Base-by-base conservation (phyloP, 2,888 invertebrate species). In the Leptinotarsa peninsularis region DNA sequence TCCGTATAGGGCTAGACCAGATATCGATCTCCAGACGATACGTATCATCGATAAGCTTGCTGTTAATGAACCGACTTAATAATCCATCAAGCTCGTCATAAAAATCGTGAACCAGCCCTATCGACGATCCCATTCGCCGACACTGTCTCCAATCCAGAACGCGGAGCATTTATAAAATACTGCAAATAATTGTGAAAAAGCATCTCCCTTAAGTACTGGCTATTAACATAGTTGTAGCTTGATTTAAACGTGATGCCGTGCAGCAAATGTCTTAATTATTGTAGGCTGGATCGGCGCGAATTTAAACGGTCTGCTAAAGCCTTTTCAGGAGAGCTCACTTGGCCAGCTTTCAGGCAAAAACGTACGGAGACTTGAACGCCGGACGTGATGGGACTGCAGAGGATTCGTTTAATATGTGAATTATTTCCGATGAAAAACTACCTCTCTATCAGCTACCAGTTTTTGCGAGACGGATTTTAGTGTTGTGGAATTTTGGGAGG, bases 241-340 rank as follows among this genome's bases (percentile, higher is more conserved):
- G 88, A 88, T 88, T 87, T 88, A 88, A 88, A 87, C 87, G 87
- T 87, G 87, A 87, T 86, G 86, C 85, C 86, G 86, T 86, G 87
- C 84, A 86, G 87, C 87, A 87, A 88, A 88, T 88, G 88, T 88
- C 88, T 88, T 88, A 88, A 88, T 88, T 88, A 88, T 88, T 86
- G 87, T 82, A 83, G 83, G 84, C 84, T 83, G 86, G 84, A 84
- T 84, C 87, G 86, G 87, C 82, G 88, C 87, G 88, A 88, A 88
- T 88, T 86, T 85, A 88, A 88, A 88, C 88, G 85, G 87, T 85
- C 88, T 88, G 85, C 87, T 88, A 87, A 87, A 84, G 84, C 88
- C 88, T 86, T 88, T 88, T 88, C 85, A 85, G 87, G 87, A 85
- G 85, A 85, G 80, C 86, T 84, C 43, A 85, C 83, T 86, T 85